Evolutionary conservation across 2,888 invertebrate genomes (phyloP), one percentile per base, ranked within the genome.

Genomic region (Dichetophora obliterata): DNA sequence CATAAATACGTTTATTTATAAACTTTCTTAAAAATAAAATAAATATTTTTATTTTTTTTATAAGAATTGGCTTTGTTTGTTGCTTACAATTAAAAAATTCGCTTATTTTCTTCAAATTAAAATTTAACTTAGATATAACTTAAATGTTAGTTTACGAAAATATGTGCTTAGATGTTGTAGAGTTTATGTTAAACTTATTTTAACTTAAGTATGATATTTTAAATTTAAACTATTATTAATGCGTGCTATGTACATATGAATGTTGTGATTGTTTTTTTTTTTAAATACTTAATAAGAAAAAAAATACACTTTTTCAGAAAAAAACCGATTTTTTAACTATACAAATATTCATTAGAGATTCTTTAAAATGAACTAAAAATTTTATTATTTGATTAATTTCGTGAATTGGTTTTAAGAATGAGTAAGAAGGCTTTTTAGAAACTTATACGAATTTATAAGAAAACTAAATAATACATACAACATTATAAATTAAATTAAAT

Each of bases 311-410:
- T 37, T 27, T 34, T 72, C 61, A 24, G 16, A 37, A 22, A 0
- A 19, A 34, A 9, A 6, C 19, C 22, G 16, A 19, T 54, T 31
- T 43, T 22, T 66, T 43, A 54, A 16, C 48, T 61, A 24, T 61
- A 72, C 24, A 72, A 43, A 43, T 11, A 24, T 48, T 22, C 57
- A 59, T n/a, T 27, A 16, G 71, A 71, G 71, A 59, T 71, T 71
- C 59, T 37, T 5, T 16, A 8, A 37, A 57, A 71, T n/a, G 1
- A 16, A 48, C 6, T 11, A n/a, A 9, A 24, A 54, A 24, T 52
- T 24, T 5, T 22, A 1, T 2, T 27, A 1, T 2, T 27, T 50
- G 14, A 22, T n/a, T 3, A 43, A 9, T 37, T n/a, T 31, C 16
- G 8, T 14, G 11, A n/a, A 11, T 73, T n/a, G 5, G 19, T 14